Evolutionary conservation across 2,113 vertebrate species (phyloP).

Genomic region (Rhynchomys soricoides): DNA sequence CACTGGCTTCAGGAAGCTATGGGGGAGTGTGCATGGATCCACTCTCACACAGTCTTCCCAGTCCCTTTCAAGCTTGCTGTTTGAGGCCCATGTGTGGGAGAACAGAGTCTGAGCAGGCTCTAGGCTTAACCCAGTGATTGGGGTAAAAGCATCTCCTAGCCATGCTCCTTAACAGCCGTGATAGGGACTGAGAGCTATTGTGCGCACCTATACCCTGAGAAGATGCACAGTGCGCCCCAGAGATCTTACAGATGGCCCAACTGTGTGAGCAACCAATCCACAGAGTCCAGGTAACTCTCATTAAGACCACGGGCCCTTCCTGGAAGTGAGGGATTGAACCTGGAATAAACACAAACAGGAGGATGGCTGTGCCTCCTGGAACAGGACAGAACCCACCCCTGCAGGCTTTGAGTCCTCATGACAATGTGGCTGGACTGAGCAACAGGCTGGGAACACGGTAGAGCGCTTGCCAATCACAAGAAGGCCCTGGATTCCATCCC

Average conservation of each 20-base stretch:
- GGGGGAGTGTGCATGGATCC: background rate
- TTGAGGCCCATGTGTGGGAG: background rate
- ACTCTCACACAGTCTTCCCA: background rate
- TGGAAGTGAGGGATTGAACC: too few relatives aligned
- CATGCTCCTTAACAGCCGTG: accelerated
- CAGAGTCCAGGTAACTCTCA: too few relatives aligned
- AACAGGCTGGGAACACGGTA: background rate
- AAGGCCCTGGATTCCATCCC: background rate
- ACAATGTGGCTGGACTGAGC: background rate
- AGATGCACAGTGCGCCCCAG: accelerated
- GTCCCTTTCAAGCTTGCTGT: too few relatives aligned
- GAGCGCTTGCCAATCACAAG: background rate
- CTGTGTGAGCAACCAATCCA: background rate
- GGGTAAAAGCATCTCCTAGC: background rate
- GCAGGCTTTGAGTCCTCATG: background rate
- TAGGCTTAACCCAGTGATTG: background rate
- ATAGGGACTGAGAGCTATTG: background rate
- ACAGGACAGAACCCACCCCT: background rate
- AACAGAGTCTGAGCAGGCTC: background rate
- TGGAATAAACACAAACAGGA: background rate
- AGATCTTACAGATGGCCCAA: background rate
- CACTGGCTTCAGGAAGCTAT: background rate
- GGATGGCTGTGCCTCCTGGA: background rate
- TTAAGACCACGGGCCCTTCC: background rate
- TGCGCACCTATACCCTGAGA: background rate